phyloP scores from a whole-genome alignment of 2,113 vertebrate species.

The Corvus hawaiiensis region DNA sequence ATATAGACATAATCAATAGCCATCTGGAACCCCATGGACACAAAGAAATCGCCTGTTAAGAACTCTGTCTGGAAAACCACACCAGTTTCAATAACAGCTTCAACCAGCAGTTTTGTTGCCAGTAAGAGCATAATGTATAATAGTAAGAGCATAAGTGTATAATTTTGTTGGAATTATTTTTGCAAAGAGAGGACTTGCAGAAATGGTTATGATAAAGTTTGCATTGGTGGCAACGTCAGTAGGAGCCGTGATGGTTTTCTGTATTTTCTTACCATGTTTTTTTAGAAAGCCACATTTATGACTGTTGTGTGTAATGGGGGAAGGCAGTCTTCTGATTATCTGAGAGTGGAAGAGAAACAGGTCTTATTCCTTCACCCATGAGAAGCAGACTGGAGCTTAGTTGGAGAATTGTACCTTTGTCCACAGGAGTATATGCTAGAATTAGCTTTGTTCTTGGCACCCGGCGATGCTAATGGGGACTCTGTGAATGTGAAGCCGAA shows the following conservation, averaged over 20 bases:
- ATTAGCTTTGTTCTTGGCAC: slow-evolving; percentile 19
- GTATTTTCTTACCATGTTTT: neutral
- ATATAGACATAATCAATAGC: slow-evolving; percentile 41
- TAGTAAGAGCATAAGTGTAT: neutral
- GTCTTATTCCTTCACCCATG: neutral
- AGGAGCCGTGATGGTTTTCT: neutral
- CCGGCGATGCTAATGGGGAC: neutral
- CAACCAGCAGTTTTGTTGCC: slow-evolving; percentile 47
- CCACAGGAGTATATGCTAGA: neutral
- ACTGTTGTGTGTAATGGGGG: neutral
- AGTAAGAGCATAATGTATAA: neutral
- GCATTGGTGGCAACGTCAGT: neutral
- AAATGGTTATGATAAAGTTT: slow-evolving; percentile 18
- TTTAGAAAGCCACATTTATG: slow-evolving; percentile 20
- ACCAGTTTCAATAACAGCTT: slow-evolving; percentile 42
- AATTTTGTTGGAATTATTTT: slow-evolving; percentile 47
- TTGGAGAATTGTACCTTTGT: neutral
- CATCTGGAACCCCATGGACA: slow-evolving; percentile 33
- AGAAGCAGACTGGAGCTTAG: neutral
- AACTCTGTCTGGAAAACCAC: slow-evolving; percentile 37
- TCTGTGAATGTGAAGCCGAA: neutral
- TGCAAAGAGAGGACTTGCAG: slow-evolving; percentile 13
- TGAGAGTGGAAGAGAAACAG: neutral
- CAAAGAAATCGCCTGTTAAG: slow-evolving; percentile 44
- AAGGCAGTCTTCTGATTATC: neutral